A percentile compares a stretch with the other conserved stretches of the same genome.
Evolutionary conservation across 2,888 invertebrate genomes (phyloP).

Genomic region (Eupithecia insigniata): DNA sequence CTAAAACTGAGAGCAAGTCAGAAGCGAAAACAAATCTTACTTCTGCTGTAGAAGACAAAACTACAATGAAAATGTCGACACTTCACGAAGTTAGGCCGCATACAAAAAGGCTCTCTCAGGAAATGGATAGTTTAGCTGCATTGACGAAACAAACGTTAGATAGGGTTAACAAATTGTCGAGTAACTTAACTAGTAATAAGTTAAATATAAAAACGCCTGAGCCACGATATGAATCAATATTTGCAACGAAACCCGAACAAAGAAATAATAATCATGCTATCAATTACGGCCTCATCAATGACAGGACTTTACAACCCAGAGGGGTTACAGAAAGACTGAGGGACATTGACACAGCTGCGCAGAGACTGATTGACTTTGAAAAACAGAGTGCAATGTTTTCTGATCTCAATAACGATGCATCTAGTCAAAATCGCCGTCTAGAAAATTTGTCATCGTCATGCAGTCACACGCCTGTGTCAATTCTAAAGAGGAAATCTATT

Average conservation of each 20-base stretch:
- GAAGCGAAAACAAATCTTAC: conserved; percentile 51
- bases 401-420: conserved; percentile 81
- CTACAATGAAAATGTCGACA: conserved; percentile 71
- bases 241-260: conserved; percentile 68
- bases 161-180: conserved; percentile 86
- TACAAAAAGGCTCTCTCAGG: conserved; percentile 78
- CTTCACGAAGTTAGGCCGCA: conserved; percentile 79
- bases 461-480: conserved; percentile 85
- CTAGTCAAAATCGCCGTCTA: conserved; percentile 81
- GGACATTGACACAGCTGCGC: conserved; percentile 82
- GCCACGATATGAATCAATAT: conserved; percentile 69
- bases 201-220: conserved; percentile 72
- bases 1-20: conserved; percentile 57
- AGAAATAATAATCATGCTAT: conserved; percentile 67
- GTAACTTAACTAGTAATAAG: conserved; percentile 82
- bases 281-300: conserved; percentile 69
- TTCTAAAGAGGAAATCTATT: conserved; percentile 87
- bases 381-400: conserved; percentile 83
- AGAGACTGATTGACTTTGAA: conserved; percentile 83
- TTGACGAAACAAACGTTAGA: conserved; percentile 87
- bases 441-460: conserved; percentile 70
- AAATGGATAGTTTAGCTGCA: conserved; percentile 86
- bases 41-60: conserved; percentile 61
- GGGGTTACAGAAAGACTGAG: conserved; percentile 78
- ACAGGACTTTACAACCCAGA: conserved; percentile 64